A percentile compares a stretch with the other conserved stretches of the same genome.
Conservation (phyloP, 2,797 vertebrate genomes). For the Nannoperca australis region DNA sequence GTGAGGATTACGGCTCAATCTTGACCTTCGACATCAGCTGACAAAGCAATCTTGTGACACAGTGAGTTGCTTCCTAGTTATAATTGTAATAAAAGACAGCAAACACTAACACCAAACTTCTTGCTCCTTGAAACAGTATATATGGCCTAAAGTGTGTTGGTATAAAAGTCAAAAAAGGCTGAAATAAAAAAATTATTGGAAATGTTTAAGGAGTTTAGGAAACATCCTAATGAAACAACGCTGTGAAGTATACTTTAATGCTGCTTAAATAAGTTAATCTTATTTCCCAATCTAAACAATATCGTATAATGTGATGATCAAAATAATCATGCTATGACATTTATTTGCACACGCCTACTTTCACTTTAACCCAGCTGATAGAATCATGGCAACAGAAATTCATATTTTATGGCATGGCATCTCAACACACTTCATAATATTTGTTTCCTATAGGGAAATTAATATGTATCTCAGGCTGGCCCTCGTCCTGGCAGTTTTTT, state of each 20-base stretch:
- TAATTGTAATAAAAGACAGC: not conserved
- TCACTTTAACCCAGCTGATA: not conserved
- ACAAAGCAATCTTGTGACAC: not conserved
- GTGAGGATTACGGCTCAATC: not conserved
- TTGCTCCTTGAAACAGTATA: not conserved
- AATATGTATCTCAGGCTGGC: conserved; percentile 17
- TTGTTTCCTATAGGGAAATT: not conserved
- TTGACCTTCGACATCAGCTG: not conserved
- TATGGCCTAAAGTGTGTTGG: not conserved
- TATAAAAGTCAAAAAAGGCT: not conserved
- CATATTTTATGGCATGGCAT: not conserved
- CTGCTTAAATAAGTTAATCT: not conserved
- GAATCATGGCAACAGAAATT: not conserved
- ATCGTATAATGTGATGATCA: not conserved
- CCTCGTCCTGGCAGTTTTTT: conserved; percentile 23
- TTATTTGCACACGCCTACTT: not conserved
- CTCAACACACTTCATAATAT: not conserved
- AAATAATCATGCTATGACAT: not conserved
- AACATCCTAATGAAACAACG: not conserved
- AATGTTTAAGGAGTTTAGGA: not conserved
- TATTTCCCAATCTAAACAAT: not conserved
- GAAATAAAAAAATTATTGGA: not conserved
- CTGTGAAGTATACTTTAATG: too few species aligned
- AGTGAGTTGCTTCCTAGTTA: not conserved
- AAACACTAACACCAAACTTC: not conserved